Base-by-base conservation (phyloP, 2,888 invertebrate genomes). In the Epinotia nisella region DNA sequence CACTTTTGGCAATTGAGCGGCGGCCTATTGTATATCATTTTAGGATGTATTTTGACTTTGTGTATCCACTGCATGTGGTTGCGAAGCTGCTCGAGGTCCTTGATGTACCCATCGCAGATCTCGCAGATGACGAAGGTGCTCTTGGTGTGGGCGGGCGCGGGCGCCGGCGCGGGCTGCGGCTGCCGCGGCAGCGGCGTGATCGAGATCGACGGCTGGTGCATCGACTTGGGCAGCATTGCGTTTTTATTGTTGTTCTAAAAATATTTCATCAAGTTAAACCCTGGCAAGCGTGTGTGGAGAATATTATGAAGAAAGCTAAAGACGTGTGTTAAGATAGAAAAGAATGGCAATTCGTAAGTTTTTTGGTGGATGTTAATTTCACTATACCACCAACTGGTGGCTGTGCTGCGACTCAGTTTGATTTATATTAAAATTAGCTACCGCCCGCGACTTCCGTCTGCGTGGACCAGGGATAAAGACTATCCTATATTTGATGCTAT, bases 21-120 rank as follows among this genome's bases (percentile, higher is more conserved):
- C 72, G 99, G 98, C 90, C 97, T 95, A 91, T 98, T 98, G 91
- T 98, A 97, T 80, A 98, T 98, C 98, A 98, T 98, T 93, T 98
- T 98, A 71, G 98, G 98, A 91, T 98, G 98, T 83, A 98, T 98
- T 89, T 98, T 98, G 79, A 98, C 98, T 95, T 98, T 98, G 90
- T 99, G 99, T 87, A 98, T 98, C 97, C 98, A 98, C 86, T 98
- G 98, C 98, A 99, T 98, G 86, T 99, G 99, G 88, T 98, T 98
- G 77, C 98, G 95, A 76, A 99, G 92, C 86, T 98, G 98, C 83
- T 98, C 98, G 83, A 98, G 94, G 89, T 99, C 98, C 94, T 98
- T 98, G 76, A 99, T 98, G 86, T 98, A 98, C 24, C 98, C 98
- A 85, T 99, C 99, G 91, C 99, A 99, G 77, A 99, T 98, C 94